Percentiles rank a stretch among this genome's conserved stretches.
These are phyloP conservation scores for Falco biarmicus DNA, from an alignment of 2,797 vertebrate genomes.

Conservation along the genomic window DNA sequence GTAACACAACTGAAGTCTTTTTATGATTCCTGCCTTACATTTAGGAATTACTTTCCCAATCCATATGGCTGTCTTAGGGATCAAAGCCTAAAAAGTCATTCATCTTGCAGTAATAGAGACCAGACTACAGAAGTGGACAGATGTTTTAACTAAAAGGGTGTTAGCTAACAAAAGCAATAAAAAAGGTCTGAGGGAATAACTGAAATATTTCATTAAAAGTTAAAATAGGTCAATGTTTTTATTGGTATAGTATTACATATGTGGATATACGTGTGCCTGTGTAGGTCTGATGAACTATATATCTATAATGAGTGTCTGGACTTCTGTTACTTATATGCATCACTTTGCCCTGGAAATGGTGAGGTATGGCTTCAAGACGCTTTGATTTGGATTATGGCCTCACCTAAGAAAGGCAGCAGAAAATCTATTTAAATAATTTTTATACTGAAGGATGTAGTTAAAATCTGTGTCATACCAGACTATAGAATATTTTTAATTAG, in stretches of 20 bases:
- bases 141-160: background rate
- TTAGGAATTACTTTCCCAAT: background rate
- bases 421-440: background rate
- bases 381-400: background rate
- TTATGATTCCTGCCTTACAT: background rate
- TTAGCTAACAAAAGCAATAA: background rate
- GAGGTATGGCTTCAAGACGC: background rate
- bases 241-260: background rate
- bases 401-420: background rate
- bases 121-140: background rate
- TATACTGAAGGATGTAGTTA: background rate
- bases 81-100: background rate
- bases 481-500: background rate
- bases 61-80: background rate
- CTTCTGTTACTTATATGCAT: background rate
- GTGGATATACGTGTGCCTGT: fast-evolving
- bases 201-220: background rate
- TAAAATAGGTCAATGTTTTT: background rate
- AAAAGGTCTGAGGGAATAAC: background rate
- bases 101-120: background rate
- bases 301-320: fast-evolving
- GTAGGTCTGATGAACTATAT: background rate
- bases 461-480: background rate
- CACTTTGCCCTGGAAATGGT: background rate
- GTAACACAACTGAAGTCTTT: background rate